phyloP scores from a whole-genome alignment of 2,888 invertebrate genomes.

The Acronicta psi region DNA sequence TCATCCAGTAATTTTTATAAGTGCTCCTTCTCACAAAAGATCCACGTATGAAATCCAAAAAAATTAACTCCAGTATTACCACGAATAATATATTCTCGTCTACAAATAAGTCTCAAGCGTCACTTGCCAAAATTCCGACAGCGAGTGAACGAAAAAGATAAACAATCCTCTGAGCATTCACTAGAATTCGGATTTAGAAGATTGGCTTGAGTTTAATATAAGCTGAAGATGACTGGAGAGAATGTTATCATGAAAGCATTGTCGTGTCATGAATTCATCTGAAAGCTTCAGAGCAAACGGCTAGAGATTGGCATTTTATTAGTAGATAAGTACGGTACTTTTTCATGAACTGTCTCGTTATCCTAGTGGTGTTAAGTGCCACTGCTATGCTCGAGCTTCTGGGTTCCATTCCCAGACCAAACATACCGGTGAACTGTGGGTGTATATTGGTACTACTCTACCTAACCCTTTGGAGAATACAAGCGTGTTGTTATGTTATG shows the following conservation, averaged over 20 bases:
- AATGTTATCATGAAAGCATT: constrained; percentile 75
- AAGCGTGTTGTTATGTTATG: no score
- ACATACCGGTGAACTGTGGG: no score
- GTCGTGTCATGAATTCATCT: constrained; percentile 65
- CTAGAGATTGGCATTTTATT: constrained; percentile 31
- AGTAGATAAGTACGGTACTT: constrained; percentile 10
- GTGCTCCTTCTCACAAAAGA: no score
- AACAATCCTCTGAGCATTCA: constrained; percentile 48
- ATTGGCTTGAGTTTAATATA: constrained; percentile 57
- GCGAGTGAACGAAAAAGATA: constrained; percentile 59
- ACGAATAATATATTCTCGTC: constrained; percentile 18
- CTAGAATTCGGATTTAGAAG: constrained; percentile 48
- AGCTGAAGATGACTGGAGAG: constrained; percentile 40
- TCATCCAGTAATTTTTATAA: no score
- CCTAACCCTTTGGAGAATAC: no score
- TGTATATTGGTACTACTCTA: no score
- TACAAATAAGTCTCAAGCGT: constrained; percentile 12
- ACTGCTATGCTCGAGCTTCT: no score
- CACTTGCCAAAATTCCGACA: constrained; percentile 23
- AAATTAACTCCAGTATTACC: not conserved
- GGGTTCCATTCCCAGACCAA: no score
- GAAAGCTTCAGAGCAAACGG: constrained; percentile 30
- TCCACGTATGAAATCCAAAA: no score
- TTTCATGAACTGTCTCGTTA: not conserved
- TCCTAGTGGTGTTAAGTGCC: no score